A percentile compares a stretch with the other conserved stretches of the same genome.
Evolutionary conservation across 2,888 invertebrate genomes (phyloP).

Genomic region (Xanthorhoe spadicearia): DNA sequence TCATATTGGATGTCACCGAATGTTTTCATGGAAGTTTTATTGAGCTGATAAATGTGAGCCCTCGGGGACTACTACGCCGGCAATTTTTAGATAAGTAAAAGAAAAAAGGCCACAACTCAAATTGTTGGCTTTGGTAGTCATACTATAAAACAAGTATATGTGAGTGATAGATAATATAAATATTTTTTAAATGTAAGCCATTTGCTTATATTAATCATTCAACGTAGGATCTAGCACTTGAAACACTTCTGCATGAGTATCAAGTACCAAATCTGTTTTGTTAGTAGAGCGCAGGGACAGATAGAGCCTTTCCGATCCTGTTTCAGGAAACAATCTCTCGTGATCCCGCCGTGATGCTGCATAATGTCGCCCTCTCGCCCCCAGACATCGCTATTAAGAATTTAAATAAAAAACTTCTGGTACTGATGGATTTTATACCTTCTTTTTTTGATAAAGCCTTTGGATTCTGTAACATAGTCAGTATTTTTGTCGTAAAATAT

Average conservation of each 20-base stretch:
- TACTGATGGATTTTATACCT: conserved; percentile 7
- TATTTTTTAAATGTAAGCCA: too few relatives aligned
- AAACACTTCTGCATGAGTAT: conserved; percentile 4
- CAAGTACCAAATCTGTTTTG: conserved; percentile 29
- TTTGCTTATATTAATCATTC: not conserved
- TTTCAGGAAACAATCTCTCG: conserved; percentile 79
- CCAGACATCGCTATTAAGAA: conserved; percentile 65
- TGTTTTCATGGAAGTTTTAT: conserved; percentile 79
- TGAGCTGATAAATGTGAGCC: conserved; percentile 77
- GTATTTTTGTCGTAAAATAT: not conserved
- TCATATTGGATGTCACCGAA: conserved; percentile 77
- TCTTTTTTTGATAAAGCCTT: not conserved
- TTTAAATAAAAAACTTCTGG: conserved; percentile 58
- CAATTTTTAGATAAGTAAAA: conserved; percentile 73
- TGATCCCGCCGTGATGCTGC: conserved; percentile 82
- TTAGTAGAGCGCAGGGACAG: conserved; percentile 45
- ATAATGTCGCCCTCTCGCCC: conserved; percentile 71
- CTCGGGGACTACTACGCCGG: conserved; percentile 64
- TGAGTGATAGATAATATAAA: not conserved
- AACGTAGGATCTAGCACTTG: not conserved
- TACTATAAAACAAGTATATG: conserved; percentile 9
- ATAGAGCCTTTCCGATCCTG: conserved; percentile 74
- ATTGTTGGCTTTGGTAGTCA: conserved; percentile 4
- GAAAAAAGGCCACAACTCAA: conserved; percentile 52
- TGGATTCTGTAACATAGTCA: not conserved